Evolutionary conservation across 2,797 vertebrate species (phyloP), one percentile per base, ranked within the genome.

Genomic region (Melanotaenia maccullochi): DNA sequence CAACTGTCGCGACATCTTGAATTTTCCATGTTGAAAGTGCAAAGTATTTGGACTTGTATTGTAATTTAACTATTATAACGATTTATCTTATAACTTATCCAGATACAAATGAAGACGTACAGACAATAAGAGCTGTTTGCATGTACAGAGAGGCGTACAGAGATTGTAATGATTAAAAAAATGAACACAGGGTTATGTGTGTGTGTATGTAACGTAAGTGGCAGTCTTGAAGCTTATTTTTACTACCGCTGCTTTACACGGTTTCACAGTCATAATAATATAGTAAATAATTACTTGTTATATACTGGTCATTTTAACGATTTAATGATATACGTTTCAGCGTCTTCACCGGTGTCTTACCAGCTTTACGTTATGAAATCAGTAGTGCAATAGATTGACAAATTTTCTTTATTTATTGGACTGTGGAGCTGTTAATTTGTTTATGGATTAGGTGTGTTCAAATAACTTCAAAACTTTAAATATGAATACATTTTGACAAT

Each of bases 1-100:
- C 28, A 60, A 52, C 62, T 78, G 58, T 63, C 42, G 63, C 51
- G 14, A 51, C 24, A 2, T 51, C 36, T 66, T n/a, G 25, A 62
- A 51, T 7, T 3, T 75, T 64, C 36, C 22, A n/a, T 9, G 2
- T 65, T 59, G 2, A 4, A 3, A 24, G 4, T 56, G 8, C 30
- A 33, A 38, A 22, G 7, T 6, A 47, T 14, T 16, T 25, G 22
- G 32, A n/a, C 1, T n/a, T 47, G 1, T 47, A 6, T 47, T 47
- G 1, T 42, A 5, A 42, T 18, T 40, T 14, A 40, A 18, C 4
- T 42, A 16, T 4, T 18, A 16, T 42, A 18, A 42, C 14, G 16
- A 42, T 42, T 42, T 36, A 11, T 42, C 40, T 5, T 18, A 38
- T 12, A 4, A 14, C 38, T 42, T 42, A 18, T 16, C 14, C 4